A percentile compares a stretch with the other conserved stretches of the same genome.
Evolutionary conservation across 2,888 invertebrate species (phyloP).

Genomic region (Diarsia mendica): DNA sequence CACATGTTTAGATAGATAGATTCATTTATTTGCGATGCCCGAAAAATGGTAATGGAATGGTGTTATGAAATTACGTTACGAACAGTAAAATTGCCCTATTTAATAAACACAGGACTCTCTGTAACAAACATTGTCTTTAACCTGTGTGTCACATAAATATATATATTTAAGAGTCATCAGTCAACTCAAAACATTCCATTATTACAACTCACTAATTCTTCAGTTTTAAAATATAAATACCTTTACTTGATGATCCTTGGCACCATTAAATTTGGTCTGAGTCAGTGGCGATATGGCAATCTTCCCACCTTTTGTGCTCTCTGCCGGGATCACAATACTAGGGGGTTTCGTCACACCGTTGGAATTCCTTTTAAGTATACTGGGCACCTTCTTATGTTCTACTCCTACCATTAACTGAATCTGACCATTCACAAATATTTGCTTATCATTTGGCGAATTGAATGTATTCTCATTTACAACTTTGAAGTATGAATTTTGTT

Average conservation of each 20-base stretch:
- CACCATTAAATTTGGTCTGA: slow-evolving; percentile 70
- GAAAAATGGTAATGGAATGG: background rate
- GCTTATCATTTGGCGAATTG: slow-evolving; percentile 70
- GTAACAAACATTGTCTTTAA: background rate
- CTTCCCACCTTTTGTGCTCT: slow-evolving; percentile 78
- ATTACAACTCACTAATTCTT: background rate
- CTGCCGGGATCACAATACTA: slow-evolving; percentile 73
- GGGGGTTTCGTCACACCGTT: slow-evolving; percentile 65
- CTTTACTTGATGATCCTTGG: slow-evolving; percentile 72
- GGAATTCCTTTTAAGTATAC: slow-evolving; percentile 75
- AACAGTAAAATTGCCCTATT: background rate
- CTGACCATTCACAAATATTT: slow-evolving; percentile 70
- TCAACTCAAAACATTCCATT: background rate
- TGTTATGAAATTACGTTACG: background rate
- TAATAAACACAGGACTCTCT: background rate
- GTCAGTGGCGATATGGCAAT: slow-evolving; percentile 79
- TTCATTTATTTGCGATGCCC: no score
- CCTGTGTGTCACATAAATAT: background rate
- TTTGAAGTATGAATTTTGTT: slow-evolving; percentile 82
- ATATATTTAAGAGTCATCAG: background rate
- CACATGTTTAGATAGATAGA: no score
- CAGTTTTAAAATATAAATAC: slow-evolving; percentile 60
- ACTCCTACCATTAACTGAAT: slow-evolving; percentile 76
- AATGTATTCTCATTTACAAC: slow-evolving; percentile 84
- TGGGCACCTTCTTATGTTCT: slow-evolving; percentile 79